phyloP scores from a whole-genome alignment of 1,140 invertebrate genomes.

The Lepidurus arcticus region DNA sequence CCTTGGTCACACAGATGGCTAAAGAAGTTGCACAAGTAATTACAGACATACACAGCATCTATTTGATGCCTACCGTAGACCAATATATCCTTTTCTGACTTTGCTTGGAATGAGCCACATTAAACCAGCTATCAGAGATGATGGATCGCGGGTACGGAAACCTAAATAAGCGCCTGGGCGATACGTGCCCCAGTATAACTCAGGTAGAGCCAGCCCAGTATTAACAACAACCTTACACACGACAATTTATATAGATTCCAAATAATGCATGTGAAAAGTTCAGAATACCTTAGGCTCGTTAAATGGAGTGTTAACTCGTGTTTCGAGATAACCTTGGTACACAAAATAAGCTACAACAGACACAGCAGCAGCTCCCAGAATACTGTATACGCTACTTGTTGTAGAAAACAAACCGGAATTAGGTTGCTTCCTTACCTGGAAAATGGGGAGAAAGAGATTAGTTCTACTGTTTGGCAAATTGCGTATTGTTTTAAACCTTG shows the following conservation, averaged over 20 bases:
- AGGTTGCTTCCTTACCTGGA: too few species aligned
- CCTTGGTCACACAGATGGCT: conserved; percentile 92
- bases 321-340: conserved; percentile 76
- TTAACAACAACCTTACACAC: conserved; percentile 52
- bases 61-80: conserved; percentile 53
- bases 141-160: conserved; percentile 77
- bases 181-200: conserved; percentile 89
- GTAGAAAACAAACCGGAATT: background rate
- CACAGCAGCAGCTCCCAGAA: conserved; percentile 36
- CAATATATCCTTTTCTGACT: conserved; percentile 58
- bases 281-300: conserved; percentile 42
- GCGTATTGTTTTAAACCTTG: too few species aligned
- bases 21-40: conserved; percentile 37
- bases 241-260: too few species aligned
- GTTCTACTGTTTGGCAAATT: too few species aligned
- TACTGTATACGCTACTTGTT: conserved; percentile 19
- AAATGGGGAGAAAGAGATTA: background rate
- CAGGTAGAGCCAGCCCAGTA: conserved; percentile 63
- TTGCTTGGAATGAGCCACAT: conserved; percentile 91
- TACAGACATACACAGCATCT: background rate
- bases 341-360: conserved; percentile 63
- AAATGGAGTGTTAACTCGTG: conserved; percentile 73
- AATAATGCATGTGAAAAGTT: background rate
- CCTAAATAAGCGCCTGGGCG: conserved; percentile 83
- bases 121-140: conserved; percentile 81